These are phyloP conservation scores for Anaspis maculata DNA, from an alignment of 2,888 invertebrate species.

Conservation along the genomic window DNA sequence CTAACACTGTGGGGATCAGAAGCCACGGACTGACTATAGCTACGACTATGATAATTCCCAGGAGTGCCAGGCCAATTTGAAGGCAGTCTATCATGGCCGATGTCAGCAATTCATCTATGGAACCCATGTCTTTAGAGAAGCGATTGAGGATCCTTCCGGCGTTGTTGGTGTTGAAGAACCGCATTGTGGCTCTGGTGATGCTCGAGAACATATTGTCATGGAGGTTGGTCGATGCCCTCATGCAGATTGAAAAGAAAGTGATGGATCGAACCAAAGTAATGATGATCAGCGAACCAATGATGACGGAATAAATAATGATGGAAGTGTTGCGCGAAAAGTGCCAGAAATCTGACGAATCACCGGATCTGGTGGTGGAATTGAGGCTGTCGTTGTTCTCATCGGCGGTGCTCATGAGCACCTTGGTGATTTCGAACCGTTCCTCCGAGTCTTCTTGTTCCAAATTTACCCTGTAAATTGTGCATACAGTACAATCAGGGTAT, in stretches of 20 bases:
- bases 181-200: conserved; percentile 53
- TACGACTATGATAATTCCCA: conserved; percentile 66
- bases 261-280: conserved; percentile 43
- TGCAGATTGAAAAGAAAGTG: conserved; percentile 48
- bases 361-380: conserved; percentile 5
- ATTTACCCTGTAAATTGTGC: conserved; percentile 61
- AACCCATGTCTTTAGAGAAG: conserved; percentile 62
- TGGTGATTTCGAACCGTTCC: conserved; percentile 1
- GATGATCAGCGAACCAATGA: conserved; percentile 41
- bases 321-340: conserved; percentile 34
- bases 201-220: conserved; percentile 47
- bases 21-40: conserved; percentile 63
- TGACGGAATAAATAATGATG: conserved; percentile 36
- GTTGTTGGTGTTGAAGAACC: conserved; percentile 62
- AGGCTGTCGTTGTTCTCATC: conserved; percentile 1
- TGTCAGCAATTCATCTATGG: conserved; percentile 48
- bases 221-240: conserved; percentile 47
- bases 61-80: conserved; percentile 51
- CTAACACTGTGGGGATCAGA: conserved; percentile 54
- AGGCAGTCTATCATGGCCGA: conserved; percentile 45
- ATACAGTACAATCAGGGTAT: conserved; percentile 7
- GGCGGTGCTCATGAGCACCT: neutral
- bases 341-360: too few relatives aligned
- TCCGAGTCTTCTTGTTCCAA: conserved; percentile 28
- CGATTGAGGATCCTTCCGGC: conserved; percentile 56